These are phyloP conservation scores for Coryphaenoides rupestris DNA, from an alignment of 2,113 vertebrate genomes.

Conservation along the genomic window DNA sequence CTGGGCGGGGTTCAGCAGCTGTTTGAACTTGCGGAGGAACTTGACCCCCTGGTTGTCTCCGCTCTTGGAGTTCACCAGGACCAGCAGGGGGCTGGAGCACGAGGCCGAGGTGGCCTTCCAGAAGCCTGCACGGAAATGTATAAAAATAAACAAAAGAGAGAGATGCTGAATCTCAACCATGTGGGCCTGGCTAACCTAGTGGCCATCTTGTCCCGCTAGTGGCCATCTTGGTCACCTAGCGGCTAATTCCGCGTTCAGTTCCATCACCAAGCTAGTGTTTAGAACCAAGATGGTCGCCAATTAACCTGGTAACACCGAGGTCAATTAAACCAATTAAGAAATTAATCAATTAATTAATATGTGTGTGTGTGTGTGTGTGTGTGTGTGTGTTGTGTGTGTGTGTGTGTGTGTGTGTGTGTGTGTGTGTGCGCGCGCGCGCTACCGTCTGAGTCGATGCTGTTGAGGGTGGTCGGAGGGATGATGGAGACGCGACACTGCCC, in stretches of 20 bases:
- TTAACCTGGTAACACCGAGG: too few species aligned
- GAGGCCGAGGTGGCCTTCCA: conserved; percentile 90
- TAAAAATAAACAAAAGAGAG: neutral
- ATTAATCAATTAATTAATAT: too few species aligned
- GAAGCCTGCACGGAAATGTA: conserved; percentile 76
- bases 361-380: neutral
- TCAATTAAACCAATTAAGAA: too few species aligned
- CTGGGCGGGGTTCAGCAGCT: conserved; percentile 94
- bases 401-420: conserved; percentile 4
- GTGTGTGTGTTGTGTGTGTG: too few species aligned
- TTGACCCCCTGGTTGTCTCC: conserved; percentile 95
- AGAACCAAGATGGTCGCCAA: too few species aligned
- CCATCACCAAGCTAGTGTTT: too few species aligned
- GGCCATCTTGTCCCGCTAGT: neutral
- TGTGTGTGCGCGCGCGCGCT: conserved; percentile 46
- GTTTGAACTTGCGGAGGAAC: conserved; percentile 96
- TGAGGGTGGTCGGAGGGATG: conserved; percentile 89
- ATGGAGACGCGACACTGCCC: conserved; percentile 88
- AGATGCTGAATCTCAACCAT: neutral
- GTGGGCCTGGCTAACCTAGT: neutral
- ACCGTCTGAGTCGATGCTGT: conserved; percentile 93
- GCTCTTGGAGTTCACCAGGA: conserved; percentile 94
- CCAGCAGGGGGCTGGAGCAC: conserved; percentile 89
- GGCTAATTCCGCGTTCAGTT: too few species aligned
- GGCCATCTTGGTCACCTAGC: too few species aligned